Base-by-base conservation (phyloP, 1,140 invertebrate genomes). In the Papilio machaon region DNA sequence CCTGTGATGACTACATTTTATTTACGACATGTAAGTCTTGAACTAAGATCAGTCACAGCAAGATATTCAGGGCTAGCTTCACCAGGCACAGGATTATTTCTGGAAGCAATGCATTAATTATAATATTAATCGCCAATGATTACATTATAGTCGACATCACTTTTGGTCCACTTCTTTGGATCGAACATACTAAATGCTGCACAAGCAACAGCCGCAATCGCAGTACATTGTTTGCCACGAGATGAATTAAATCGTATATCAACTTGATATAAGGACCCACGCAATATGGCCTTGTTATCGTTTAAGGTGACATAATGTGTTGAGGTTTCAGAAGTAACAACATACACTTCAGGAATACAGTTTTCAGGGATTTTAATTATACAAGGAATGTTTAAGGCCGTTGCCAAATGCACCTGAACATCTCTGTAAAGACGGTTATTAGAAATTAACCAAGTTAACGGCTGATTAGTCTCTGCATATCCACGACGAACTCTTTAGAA, bases 101-200 rank as follows among this genome's bases (percentile, higher is more conserved):
- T 73, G 35, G 80, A 67, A 80, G 64, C 17, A 15, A 83, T 81
- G 77, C 81, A 85, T 3, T 85, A 74, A 82, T 79, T 73, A 19
- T 85, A 85, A 30, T 82, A 81, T 79, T 74, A 83, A 58, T 85
- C 81, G 13, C 82, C 81, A 38, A 84, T 82, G 2, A 83, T 84
- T 19, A 83, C 15, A 54, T 84, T 78, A 15, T 83, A 74, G 52
- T 82, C 79, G 30, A 82, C 73, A 47, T 84, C 83, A 81, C 80
- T 84, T 70, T 80, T 80, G 19, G 15, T 23, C 83, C 73, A 83
- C 47, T 43, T 43, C 2, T 81, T 82, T 76, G 81, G 35, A 70
- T 83, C 60, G 52, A 76, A 64, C 60, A 67, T 3, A 77, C 17
- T 77, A 80, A 82, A 85, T 64, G 64, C 79, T 23, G n/a, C 76